Base-by-base conservation (phyloP, 2,888 invertebrate genomes). In the Eristalis arbustorum region DNA sequence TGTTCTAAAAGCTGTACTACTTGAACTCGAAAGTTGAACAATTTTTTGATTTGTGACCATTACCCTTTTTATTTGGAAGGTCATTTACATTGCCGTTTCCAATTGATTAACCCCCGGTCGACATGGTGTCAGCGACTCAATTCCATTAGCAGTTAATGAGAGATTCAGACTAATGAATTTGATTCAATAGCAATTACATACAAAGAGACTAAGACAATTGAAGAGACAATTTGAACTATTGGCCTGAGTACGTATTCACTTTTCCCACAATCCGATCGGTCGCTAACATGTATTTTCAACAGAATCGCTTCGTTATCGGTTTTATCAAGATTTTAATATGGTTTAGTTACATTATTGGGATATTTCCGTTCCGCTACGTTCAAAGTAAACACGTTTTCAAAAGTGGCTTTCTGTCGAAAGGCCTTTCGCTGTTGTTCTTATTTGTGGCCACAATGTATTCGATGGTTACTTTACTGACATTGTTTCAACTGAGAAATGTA, bases 301-400 rank as follows among this genome's bases (percentile, higher is more conserved):
- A 28, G 23, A 31, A 71, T 64, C 31, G 31, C 3, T 57, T 71
- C 1, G 64, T 71, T 42, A 49, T 78, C 13, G n/a, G n/a, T 13
- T 8, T 42, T 3, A 49, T 78, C 3, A 22, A 40, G 14, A 1
- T 40, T 14, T 11, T 69, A 1, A 40, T 22, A 13, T 25, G 5
- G 3, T 31, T 78, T 14, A 34, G 40, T 0, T 40, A 28, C 11
- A 2, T 63, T 11, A 0, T 64, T 10, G 77, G 77, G 3, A 34
- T 77, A 22, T 69, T 69, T 31, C 77, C 77, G 1, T 18, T 77
- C 8, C 18, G 18, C n/a, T 77, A 57, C 28, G 28, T 3, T 2
- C 6, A 63, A 13, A 57, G 22, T 1, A 28, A 34, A 57, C 22
- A 57, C 14, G 11, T 62, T 69, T 28, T 59, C 59, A 23, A 25